Conservation (phyloP, 2,797 vertebrate genomes). For the Paguma larvata region DNA sequence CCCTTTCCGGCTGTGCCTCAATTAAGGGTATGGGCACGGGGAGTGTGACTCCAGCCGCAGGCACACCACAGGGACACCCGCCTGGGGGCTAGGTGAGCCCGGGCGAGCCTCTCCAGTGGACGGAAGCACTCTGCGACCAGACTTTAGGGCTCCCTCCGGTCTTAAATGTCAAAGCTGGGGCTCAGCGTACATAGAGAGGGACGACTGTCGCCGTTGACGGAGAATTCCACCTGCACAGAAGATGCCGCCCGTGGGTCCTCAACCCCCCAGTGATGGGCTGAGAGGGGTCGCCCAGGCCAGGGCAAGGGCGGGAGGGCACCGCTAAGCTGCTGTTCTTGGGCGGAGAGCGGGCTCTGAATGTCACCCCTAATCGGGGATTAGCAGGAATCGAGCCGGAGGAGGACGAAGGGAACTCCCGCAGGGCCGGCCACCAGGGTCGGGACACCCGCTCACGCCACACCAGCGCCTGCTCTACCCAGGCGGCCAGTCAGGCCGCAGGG, state of each 20-base stretch:
- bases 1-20: too few relatives aligned
- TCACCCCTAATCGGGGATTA: constrained; percentile 75
- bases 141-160: not conserved
- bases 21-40: not conserved
- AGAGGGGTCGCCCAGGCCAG: not conserved
- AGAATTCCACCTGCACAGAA: not conserved
- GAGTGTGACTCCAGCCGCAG: not conserved
- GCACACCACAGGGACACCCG: fast-evolving
- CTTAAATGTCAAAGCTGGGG: not conserved
- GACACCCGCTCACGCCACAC: not conserved
- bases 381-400: not conserved
- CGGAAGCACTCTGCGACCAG: not conserved
- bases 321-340: not conserved
- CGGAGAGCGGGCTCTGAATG: not conserved
- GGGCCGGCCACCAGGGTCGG: not conserved
- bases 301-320: not conserved
- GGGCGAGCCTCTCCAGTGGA: not conserved
- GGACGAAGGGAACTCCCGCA: not conserved
- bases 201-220: not conserved
- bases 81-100: not conserved
- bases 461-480: not conserved
- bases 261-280: not conserved
- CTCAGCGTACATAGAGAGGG: not conserved
- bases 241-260: not conserved
- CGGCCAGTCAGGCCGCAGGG: not conserved